phyloP scores from a whole-genome alignment of 2,888 invertebrate species.

The Trichopoda pennipes region DNA sequence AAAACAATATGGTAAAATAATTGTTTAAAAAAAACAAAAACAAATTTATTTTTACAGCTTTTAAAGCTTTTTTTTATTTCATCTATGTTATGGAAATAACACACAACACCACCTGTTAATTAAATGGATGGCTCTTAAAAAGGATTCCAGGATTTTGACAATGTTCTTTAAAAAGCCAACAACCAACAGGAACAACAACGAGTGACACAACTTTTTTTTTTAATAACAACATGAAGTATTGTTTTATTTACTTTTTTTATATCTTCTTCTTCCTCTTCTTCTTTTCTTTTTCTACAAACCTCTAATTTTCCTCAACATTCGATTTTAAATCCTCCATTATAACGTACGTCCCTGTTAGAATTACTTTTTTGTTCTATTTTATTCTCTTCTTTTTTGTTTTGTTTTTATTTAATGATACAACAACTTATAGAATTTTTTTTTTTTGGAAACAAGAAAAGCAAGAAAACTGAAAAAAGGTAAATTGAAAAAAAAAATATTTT shows the following conservation, averaged over 20 bases:
- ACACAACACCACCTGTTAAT: not conserved
- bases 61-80: constrained; percentile 53
- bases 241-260: constrained; percentile 34
- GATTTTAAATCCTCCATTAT: constrained; percentile 3
- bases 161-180: not conserved
- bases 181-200: constrained; percentile 11
- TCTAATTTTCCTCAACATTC: not conserved
- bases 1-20: constrained; percentile 70
- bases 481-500: constrained; percentile 70
- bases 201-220: constrained; percentile 11
- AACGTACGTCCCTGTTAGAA: constrained; percentile 26
- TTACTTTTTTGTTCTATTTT: constrained; percentile 32
- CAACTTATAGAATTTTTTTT: constrained; percentile 45
- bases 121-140: not conserved
- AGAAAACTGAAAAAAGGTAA: constrained; percentile 76
- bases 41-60: constrained; percentile 69
- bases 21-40: constrained; percentile 64
- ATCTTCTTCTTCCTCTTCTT: constrained; percentile 4
- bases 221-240: constrained; percentile 39
- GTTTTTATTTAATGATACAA: constrained; percentile 61
- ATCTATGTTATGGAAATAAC: constrained; percentile 27
- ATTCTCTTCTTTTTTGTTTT: constrained; percentile 12
- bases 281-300: not conserved
- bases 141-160: constrained; percentile 14
- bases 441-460: constrained; percentile 64